These are phyloP conservation scores for Drosophila nigrodunni DNA, from an alignment of 1,140 invertebrate species.

Conservation along the genomic window DNA sequence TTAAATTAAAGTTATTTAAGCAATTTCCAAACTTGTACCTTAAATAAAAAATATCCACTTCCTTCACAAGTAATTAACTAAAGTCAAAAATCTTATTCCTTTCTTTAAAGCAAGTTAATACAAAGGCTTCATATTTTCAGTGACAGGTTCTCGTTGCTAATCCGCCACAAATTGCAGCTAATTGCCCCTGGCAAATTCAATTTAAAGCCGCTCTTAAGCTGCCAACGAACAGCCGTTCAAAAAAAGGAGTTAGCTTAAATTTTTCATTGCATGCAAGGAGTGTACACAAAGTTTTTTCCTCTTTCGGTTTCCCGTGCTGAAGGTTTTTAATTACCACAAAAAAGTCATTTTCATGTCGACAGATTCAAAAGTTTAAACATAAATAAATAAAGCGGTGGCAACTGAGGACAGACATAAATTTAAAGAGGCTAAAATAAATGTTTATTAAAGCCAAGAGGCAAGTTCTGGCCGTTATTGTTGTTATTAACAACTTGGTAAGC, in stretches of 20 bases:
- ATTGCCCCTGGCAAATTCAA: constrained; percentile 23
- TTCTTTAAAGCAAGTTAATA: too few relatives aligned
- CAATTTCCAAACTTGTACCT: too few relatives aligned
- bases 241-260: constrained; percentile 18
- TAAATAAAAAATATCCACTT: too few relatives aligned
- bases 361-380: constrained; percentile 40
- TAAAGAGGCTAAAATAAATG: constrained; percentile 3
- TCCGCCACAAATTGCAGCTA: constrained; percentile 6
- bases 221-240: constrained; percentile 3
- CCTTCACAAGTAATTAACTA: too few relatives aligned
- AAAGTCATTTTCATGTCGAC: constrained; percentile 49
- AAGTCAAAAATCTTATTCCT: too few relatives aligned
- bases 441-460: neutral
- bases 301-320: constrained; percentile 40
- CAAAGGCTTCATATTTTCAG: too few relatives aligned
- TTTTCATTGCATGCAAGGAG: constrained; percentile 20
- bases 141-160: neutral
- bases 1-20: too few relatives aligned
- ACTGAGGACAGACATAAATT: constrained; percentile 32
- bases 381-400: constrained; percentile 42
- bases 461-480: neutral
- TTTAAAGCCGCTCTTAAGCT: constrained; percentile 24
- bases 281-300: constrained; percentile 21
- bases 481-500: constrained; percentile 33
- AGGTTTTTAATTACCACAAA: constrained; percentile 60